These are phyloP conservation scores for Scleropages formosus DNA, from an alignment of 2,797 vertebrate species.

Conservation along the genomic window DNA sequence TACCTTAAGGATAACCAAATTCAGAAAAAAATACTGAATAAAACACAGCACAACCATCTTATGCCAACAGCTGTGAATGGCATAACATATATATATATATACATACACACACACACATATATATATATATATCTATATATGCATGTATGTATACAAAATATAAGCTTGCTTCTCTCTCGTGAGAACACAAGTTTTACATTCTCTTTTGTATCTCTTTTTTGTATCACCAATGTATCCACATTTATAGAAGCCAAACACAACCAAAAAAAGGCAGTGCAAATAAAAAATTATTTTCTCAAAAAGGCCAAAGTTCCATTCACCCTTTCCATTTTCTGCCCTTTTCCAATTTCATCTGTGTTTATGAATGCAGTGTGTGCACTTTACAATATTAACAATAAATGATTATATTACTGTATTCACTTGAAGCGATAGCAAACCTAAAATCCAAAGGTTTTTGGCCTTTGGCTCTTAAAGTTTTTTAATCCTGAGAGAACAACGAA, in stretches of 20 bases:
- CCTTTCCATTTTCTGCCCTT: no score
- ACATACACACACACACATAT: no score
- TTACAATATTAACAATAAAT: background rate
- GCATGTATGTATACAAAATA: no score
- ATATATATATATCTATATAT: no score
- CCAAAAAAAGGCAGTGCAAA: no score
- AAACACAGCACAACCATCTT: background rate
- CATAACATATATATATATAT: no score
- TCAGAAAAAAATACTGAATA: background rate
- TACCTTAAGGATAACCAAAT: constrained; percentile 14
- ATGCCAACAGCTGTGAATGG: no score
- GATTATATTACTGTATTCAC: background rate
- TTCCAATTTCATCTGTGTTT: no score
- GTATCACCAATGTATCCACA: constrained; percentile 19
- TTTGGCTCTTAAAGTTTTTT: no score
- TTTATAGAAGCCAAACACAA: constrained; percentile 11
- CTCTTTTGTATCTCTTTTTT: background rate
- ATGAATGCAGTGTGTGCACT: no score
- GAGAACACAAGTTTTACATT: constrained; percentile 37
- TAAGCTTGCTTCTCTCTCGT: constrained; percentile 35
- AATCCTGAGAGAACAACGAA: constrained; percentile 11
- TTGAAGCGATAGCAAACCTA: background rate
- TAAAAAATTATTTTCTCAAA: no score
- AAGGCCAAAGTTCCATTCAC: no score
- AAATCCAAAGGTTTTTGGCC: background rate